These are phyloP conservation scores for Rhagoletis pomonella DNA, from an alignment of 1,140 invertebrate species.

Conservation along the genomic window DNA sequence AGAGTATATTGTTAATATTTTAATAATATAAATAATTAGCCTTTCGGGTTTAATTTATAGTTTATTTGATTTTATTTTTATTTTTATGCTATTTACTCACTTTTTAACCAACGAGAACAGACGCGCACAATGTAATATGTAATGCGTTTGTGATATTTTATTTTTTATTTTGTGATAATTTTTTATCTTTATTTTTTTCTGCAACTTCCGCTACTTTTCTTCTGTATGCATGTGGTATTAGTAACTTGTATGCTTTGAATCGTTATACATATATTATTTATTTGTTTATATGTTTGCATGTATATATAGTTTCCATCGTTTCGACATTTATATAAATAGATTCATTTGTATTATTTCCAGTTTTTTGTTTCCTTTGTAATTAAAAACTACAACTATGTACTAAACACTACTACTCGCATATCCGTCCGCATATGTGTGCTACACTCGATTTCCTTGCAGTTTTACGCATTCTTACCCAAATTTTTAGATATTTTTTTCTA, in stretches of 20 bases:
- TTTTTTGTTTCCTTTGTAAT: not conserved
- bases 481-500: not conserved
- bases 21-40: slow-evolving; percentile 38
- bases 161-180: not conserved
- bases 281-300: not conserved
- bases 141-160: slow-evolving; percentile 6
- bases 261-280: slow-evolving; percentile 30
- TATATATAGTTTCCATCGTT: slow-evolving; percentile 14
- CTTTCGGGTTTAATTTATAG: not conserved
- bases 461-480: not conserved
- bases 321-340: not conserved
- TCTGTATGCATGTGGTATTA: slow-evolving; percentile 35
- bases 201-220: not conserved
- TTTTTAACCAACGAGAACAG: slow-evolving; percentile 10
- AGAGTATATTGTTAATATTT: slow-evolving; percentile 36
- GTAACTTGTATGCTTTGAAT: slow-evolving; percentile 47
- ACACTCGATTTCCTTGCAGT: not conserved
- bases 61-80: slow-evolving; percentile 3
- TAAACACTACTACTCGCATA: not conserved
- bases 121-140: not conserved
- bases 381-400: slow-evolving; percentile 19
- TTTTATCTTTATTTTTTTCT: not conserved
- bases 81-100: not conserved
- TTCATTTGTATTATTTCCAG: slow-evolving; percentile 5
- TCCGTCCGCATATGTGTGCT: not conserved